A percentile compares a stretch with the other conserved stretches of the same genome.
phyloP scores from a whole-genome alignment of 2,113 vertebrate species.

The Tenrec ecaudatus region DNA sequence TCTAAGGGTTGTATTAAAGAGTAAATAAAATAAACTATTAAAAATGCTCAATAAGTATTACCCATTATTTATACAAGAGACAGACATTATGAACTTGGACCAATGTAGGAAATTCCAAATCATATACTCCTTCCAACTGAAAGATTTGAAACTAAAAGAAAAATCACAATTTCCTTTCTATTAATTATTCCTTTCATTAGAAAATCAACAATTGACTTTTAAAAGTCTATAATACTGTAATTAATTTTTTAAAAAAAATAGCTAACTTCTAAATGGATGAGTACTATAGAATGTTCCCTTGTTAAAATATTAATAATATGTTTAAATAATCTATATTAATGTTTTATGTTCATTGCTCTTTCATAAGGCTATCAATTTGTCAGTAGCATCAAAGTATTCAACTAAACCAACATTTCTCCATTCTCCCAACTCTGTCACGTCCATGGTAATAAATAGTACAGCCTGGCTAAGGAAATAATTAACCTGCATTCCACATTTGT shows the following conservation, averaged over 20 bases:
- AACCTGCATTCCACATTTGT: background rate
- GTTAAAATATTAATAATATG: too few species aligned
- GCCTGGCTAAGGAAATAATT: background rate
- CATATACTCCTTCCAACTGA: background rate
- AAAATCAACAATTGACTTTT: slow-evolving; percentile 50
- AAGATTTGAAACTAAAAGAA: slow-evolving; percentile 28
- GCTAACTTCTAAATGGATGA: slow-evolving; percentile 46
- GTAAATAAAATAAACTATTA: background rate
- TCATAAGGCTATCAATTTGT: slow-evolving; percentile 52
- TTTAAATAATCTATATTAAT: slow-evolving; percentile 22
- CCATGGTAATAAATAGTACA: background rate
- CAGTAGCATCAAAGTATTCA: slow-evolving; percentile 22
- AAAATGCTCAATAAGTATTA: background rate
- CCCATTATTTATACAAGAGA: slow-evolving; percentile 28
- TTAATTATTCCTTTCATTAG: slow-evolving; percentile 45
- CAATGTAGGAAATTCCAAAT: background rate
- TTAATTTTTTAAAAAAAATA: slow-evolving; percentile 72
- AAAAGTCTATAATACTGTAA: slow-evolving; percentile 32
- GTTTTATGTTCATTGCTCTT: slow-evolving; percentile 12
- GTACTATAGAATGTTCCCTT: slow-evolving; percentile 1
- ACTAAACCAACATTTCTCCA: background rate
- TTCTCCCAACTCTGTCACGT: background rate
- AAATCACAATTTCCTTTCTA: slow-evolving; percentile 50
- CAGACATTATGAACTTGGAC: background rate
- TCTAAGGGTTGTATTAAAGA: background rate